Conservation (phyloP, 2,113 vertebrate genomes). For the Clarias magur region DNA sequence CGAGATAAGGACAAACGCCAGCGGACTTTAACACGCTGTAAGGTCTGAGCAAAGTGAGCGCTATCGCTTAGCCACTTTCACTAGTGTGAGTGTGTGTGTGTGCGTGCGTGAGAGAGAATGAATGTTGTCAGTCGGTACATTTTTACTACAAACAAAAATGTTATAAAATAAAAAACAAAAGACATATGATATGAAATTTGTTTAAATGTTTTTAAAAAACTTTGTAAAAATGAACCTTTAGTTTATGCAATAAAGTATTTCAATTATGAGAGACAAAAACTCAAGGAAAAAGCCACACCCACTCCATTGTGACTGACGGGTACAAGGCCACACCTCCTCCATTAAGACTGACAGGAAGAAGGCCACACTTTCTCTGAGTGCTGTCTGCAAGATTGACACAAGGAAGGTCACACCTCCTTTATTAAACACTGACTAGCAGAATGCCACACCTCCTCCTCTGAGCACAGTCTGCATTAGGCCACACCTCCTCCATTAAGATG, state of each 20-base stretch:
- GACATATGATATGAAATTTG: neutral
- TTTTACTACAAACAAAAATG: neutral
- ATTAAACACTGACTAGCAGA: no score
- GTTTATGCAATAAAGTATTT: neutral
- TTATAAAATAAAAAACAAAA: neutral
- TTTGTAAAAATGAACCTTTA: neutral
- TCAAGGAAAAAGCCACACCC: neutral
- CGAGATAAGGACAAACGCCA: conserved; percentile 53
- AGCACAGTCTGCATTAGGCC: neutral
- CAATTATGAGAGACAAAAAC: neutral
- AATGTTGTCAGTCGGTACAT: neutral
- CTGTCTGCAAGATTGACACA: neutral
- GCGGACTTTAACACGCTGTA: neutral
- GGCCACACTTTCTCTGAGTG: no score
- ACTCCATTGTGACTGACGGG: neutral
- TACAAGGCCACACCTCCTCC: no score
- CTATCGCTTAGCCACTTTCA: conserved; percentile 7
- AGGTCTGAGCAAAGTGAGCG: neutral
- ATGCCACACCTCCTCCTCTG: neutral
- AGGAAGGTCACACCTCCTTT: neutral
- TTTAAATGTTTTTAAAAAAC: neutral
- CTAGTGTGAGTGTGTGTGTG: neutral
- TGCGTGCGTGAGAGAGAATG: neutral
- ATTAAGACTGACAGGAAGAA: no score
- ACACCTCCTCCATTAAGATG: neutral